Evolutionary conservation across 2,888 invertebrate species (phyloP).

Genomic region (Drosophila buzzatii): DNA sequence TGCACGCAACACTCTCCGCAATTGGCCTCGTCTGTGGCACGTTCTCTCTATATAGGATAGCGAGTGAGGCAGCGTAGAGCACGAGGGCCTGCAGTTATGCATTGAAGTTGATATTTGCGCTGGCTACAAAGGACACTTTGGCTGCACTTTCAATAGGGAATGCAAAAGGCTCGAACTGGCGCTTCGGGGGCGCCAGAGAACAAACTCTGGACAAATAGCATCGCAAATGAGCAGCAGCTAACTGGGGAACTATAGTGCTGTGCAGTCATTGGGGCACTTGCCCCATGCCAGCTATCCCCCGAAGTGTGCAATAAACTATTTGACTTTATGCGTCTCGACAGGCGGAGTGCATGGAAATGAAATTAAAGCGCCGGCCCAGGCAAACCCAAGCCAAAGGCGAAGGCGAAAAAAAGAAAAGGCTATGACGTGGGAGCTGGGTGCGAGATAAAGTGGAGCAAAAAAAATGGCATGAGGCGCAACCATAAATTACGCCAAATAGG

Average conservation of each 20-base stretch:
- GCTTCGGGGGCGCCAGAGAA: background rate
- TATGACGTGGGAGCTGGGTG: background rate
- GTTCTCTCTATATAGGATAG: background rate
- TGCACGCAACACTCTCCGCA: slow-evolving; percentile 11
- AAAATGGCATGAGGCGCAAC: slow-evolving; percentile 32
- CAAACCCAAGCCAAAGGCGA: slow-evolving; percentile 2
- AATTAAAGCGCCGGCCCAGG: slow-evolving; percentile 38
- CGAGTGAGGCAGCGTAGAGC: background rate
- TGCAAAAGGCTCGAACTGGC: slow-evolving; percentile 14
- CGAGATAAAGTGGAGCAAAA: slow-evolving; percentile 7
- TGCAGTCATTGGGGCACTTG: background rate
- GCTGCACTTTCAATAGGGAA: slow-evolving; percentile 28
- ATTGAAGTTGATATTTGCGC: slow-evolving; percentile 34
- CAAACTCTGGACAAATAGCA: slow-evolving; percentile 53
- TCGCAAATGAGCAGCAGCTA: slow-evolving; percentile 57
- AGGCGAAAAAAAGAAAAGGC: background rate
- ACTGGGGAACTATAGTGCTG: background rate
- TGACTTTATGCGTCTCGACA: slow-evolving; percentile 33
- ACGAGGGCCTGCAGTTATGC: slow-evolving; percentile 54
- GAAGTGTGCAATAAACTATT: slow-evolving; percentile 53
- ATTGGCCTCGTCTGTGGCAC: slow-evolving; percentile 31
- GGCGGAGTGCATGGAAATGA: slow-evolving; percentile 41
- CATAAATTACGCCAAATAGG: slow-evolving; percentile 47
- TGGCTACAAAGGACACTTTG: slow-evolving; percentile 32
- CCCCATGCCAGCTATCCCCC: slow-evolving; percentile 33